Base-by-base conservation (phyloP, 2,888 invertebrate species). In the Sinohyriopsis cumingii region DNA sequence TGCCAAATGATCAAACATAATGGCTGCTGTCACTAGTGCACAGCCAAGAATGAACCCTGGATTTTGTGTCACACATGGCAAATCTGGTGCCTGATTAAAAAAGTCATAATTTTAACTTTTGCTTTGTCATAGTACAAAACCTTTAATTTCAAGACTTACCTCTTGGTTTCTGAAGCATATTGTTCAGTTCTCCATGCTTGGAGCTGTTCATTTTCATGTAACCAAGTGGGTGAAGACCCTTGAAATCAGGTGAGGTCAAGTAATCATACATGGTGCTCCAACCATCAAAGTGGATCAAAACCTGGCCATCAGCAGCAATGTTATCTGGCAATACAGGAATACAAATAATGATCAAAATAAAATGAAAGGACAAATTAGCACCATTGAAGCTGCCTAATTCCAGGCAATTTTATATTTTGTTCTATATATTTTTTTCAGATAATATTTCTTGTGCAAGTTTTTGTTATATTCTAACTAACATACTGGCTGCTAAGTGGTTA, bases 271-370 rank as follows among this genome's bases (percentile, higher is more conserved):
- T 67, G 5, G 33, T 57, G 7, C 78, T 78, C 86, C 86, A 87
- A 3, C 86, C 87, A 75, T 87, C 87, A 85, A 87, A 87, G 66
- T 87, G 85, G 28, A 87, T 86, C 65, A 82, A 61, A 12, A 86
- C 61, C 45, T 76, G 60, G 3, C 81, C 84, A 68, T 80, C 77
- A 9, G 75, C 72, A 54, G 63, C 56, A n/a, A 80, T 72, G n/a
- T 80, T 66, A 15, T 55, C 81, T 82, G 70, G 12, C 63, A 69
- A 60, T 63, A 60, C 54, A 57, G 65, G 53, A 60, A 65, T 55
- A 25, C 3, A 60, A 33, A n/a, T 57, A 57, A 57, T 57, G 24
- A 24, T 12, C 59, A 24, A n/a, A 33, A 22, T 19, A 12, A 22
- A 24, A 12, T 57, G 15, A n/a, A 57, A n/a, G 20, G 3, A 1